These are phyloP conservation scores for Heliocidaris erythrogramma DNA, from an alignment of 35 echinoderm and acorn worm species.

Conservation along the genomic window DNA sequence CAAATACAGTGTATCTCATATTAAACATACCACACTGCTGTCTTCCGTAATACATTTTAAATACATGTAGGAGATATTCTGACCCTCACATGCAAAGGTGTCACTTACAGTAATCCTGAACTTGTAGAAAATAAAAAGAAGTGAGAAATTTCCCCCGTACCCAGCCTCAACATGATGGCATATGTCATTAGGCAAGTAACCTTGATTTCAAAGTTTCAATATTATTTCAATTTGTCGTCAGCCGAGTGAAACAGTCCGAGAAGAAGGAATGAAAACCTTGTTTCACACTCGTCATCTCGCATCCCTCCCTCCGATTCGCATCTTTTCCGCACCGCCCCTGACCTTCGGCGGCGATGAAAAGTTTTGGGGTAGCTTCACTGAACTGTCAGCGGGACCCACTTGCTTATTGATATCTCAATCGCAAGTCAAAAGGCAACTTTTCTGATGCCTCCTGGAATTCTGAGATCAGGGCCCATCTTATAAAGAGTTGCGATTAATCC, in stretches of 20 bases:
- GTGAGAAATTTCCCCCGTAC: background rate
- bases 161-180: background rate
- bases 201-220: slow-evolving; percentile 14
- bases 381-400: background rate
- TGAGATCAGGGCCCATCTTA: too few relatives aligned
- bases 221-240: slow-evolving; percentile 9
- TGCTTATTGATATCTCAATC: slow-evolving; percentile 20
- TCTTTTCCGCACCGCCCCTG: slow-evolving; percentile 22
- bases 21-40: too few relatives aligned
- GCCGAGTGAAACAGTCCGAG: background rate
- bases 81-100: background rate
- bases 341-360: slow-evolving; percentile 24
- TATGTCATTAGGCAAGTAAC: background rate
- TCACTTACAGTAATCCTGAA: background rate
- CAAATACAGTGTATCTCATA: too few relatives aligned
- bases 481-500: too few relatives aligned
- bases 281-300: background rate
- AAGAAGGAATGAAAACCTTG: background rate
- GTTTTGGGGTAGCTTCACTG: background rate
- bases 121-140: background rate
- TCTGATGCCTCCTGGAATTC: background rate
- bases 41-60: background rate
- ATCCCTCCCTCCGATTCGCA: background rate
- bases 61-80: background rate
- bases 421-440: background rate